Percentiles rank a stretch among this genome's conserved stretches.
phyloP scores from a whole-genome alignment of 2,113 vertebrate species.

The Glareola pratincola region DNA sequence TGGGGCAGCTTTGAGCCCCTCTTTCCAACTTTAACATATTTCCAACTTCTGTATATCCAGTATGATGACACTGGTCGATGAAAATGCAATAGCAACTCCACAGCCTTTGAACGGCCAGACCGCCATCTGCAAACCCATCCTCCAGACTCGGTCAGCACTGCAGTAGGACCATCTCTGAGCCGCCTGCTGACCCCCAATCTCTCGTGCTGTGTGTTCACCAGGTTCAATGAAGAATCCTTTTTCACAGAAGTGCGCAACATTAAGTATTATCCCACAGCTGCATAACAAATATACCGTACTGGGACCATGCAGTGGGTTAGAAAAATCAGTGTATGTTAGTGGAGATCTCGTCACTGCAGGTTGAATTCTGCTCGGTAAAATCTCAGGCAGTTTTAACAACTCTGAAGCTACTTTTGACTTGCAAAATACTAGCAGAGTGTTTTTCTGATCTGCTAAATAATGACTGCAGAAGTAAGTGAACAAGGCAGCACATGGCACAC shows the following conservation, averaged over 20 bases:
- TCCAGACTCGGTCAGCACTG: background rate
- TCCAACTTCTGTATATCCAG: background rate
- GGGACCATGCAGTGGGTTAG: background rate
- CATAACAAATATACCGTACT: fast-evolving
- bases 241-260: background rate
- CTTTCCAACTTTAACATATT: background rate
- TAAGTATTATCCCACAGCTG: background rate
- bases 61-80: background rate
- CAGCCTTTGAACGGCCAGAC: background rate
- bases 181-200: background rate
- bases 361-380: background rate
- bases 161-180: too few species aligned
- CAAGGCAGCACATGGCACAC: background rate
- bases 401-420: background rate
- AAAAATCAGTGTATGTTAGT: background rate
- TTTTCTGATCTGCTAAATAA: background rate
- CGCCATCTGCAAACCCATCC: background rate
- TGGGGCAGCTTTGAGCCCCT: background rate
- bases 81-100: background rate
- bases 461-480: background rate
- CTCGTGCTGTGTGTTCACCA: background rate
- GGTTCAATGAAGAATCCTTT: background rate
- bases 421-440: background rate
- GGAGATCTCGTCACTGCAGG: background rate
- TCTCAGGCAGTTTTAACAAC: background rate